Percentiles rank a stretch among this genome's conserved stretches.
phyloP scores from a whole-genome alignment of 2,888 invertebrate species.

The Acanthosepion esculentum region DNA sequence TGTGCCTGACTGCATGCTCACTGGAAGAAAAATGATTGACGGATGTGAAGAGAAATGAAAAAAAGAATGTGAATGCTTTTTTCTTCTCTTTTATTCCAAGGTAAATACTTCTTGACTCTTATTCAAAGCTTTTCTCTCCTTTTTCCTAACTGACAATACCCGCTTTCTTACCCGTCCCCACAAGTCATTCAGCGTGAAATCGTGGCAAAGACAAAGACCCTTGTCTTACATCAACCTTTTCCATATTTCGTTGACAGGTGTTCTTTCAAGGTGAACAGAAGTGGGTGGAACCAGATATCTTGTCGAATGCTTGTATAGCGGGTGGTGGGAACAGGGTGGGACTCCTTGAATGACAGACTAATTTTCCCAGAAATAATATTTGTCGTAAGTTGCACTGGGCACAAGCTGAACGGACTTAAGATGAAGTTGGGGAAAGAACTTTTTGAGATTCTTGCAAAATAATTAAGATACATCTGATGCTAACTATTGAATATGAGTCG shows the following conservation, averaged over 20 bases:
- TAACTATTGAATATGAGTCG: too few relatives aligned
- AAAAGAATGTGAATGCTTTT: neutral
- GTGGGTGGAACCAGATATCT: neutral
- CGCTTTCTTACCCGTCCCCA: neutral
- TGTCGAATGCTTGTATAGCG: neutral
- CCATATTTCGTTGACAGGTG: neutral
- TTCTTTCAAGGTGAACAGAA: neutral
- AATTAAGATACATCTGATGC: too few relatives aligned
- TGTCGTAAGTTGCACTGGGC: too few relatives aligned
- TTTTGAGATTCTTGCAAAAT: too few relatives aligned
- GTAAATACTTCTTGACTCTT: neutral
- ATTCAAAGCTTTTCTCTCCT: neutral
- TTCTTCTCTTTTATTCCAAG: neutral
- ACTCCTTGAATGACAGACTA: neutral
- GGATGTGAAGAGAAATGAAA: neutral
- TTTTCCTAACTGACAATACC: neutral
- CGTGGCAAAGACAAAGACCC: neutral
- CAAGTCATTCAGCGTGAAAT: conserved; percentile 11
- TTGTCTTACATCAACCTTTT: neutral
- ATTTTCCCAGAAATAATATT: neutral
- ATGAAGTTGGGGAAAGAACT: too few relatives aligned
- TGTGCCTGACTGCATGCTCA: neutral
- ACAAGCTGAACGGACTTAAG: neutral
- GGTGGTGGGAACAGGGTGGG: neutral
- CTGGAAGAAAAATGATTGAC: neutral